These are phyloP conservation scores for Lophura nycthemera DNA, from an alignment of 2,113 vertebrate species.

Conservation along the genomic window DNA sequence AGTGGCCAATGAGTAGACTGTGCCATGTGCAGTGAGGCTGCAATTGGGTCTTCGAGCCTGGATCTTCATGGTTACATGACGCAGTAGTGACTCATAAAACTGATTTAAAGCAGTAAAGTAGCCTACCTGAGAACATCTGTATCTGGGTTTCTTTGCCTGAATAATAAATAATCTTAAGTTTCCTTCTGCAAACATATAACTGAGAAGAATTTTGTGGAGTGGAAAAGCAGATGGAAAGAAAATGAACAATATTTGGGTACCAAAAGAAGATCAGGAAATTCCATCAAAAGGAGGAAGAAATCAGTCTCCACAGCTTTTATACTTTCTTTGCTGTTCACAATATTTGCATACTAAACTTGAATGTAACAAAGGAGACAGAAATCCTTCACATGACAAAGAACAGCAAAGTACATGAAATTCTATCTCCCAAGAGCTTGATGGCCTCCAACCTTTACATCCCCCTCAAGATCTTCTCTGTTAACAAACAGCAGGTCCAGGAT, in stretches of 20 bases:
- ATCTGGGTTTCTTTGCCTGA: neutral
- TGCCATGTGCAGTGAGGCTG: fast-evolving
- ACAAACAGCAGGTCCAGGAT: too few relatives aligned
- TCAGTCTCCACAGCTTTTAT: neutral
- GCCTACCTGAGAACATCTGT: neutral
- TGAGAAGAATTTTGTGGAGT: neutral
- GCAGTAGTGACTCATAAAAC: neutral
- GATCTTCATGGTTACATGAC: neutral
- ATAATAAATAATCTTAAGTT: neutral
- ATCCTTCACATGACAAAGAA: neutral
- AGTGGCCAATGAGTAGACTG: neutral
- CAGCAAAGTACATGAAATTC: neutral
- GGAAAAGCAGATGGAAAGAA: neutral
- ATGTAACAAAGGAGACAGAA: neutral
- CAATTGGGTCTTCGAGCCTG: fast-evolving
- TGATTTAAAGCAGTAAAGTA: neutral
- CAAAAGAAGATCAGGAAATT: neutral
- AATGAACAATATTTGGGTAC: neutral
- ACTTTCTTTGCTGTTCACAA: neutral
- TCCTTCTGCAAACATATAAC: neutral
- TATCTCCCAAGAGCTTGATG: neutral
- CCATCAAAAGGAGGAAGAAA: neutral
- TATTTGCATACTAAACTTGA: neutral
- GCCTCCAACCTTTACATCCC: too few relatives aligned
- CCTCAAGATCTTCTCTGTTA: too few relatives aligned